phyloP scores from a whole-genome alignment of 2,113 vertebrate species.

The Procavia capensis region DNA sequence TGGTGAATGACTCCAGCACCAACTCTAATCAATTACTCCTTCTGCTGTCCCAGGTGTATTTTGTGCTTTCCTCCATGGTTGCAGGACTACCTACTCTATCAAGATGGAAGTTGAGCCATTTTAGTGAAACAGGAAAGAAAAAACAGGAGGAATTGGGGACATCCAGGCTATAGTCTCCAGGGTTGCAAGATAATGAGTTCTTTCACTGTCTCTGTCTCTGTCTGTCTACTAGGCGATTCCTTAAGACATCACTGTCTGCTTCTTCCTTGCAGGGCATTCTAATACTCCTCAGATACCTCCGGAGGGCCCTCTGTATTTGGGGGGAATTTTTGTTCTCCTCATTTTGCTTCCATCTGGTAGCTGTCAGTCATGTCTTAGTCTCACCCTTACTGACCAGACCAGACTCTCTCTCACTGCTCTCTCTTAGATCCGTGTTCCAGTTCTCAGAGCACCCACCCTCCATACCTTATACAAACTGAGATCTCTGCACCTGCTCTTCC shows the following conservation, averaged over 20 bases:
- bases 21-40: neutral
- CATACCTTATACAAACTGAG: accelerated
- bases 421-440: neutral
- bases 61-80: accelerated
- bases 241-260: accelerated
- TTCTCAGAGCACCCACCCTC: neutral
- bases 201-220: neutral
- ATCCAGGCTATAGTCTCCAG: neutral
- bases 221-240: neutral
- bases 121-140: neutral
- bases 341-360: neutral
- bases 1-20: neutral
- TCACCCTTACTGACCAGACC: neutral
- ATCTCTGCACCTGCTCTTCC: neutral
- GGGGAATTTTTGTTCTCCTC: neutral
- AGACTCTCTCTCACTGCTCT: neutral
- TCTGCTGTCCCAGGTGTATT: neutral
- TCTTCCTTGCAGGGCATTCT: neutral
- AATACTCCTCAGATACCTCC: neutral
- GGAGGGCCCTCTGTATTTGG: neutral
- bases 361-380: no score
- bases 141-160: neutral
- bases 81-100: neutral
- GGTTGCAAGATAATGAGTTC: no score
- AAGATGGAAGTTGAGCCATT: neutral